Evolutionary conservation across 2,797 vertebrate genomes (phyloP).

Genomic region (Micromesistius poutassou): DNA sequence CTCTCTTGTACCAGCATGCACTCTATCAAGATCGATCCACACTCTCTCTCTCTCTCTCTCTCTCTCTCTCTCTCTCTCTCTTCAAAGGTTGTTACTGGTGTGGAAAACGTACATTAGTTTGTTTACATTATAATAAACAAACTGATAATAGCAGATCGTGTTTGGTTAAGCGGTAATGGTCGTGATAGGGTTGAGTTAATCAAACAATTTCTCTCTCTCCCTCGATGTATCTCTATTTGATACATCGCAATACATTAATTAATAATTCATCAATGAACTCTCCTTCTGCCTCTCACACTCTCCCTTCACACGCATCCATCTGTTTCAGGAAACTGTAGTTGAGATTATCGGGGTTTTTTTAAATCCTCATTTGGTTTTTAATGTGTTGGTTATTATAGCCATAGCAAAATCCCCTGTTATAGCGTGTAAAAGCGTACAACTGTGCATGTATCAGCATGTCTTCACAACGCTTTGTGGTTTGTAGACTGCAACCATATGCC

Average conservation of each 20-base stretch:
- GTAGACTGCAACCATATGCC: neutral
- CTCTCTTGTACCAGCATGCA: conserved; percentile 43
- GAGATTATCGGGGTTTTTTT: neutral
- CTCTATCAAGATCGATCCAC: neutral
- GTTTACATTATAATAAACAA: neutral
- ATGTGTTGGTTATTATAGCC: neutral
- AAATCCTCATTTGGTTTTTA: neutral
- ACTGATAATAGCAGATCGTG: neutral
- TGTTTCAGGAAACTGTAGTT: neutral
- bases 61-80: conserved; percentile 8
- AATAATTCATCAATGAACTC: neutral
- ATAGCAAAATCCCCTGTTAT: neutral
- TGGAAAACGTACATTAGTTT: too few species aligned
- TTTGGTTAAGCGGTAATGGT: too few species aligned
- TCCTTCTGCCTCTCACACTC: neutral
- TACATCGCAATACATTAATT: neutral
- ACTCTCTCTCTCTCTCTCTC: conserved; percentile 16
- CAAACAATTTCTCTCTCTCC: neutral
- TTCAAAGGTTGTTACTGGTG: too few species aligned
- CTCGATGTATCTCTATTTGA: neutral
- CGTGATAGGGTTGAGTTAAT: neutral
- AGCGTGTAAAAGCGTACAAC: neutral
- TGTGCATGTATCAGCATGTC: neutral
- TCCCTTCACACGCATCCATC: neutral
- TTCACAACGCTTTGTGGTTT: neutral